Conservation (phyloP, 2,113 vertebrate species). For the Ctenomys sociabilis region DNA sequence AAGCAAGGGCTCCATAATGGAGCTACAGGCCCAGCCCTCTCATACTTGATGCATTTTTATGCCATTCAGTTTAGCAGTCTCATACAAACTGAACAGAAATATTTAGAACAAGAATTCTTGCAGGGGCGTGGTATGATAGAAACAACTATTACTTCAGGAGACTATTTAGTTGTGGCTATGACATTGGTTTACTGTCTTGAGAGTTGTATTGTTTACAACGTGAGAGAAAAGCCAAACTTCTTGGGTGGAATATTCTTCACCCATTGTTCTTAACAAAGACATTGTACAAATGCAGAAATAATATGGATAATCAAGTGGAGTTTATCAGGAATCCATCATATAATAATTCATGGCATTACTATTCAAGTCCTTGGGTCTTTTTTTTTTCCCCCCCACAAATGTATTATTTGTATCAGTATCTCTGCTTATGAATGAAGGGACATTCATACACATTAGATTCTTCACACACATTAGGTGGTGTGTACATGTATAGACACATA, state of each 20-base stretch:
- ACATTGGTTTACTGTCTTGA: slow-evolving; percentile 32
- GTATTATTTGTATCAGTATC: neutral
- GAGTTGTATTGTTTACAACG: no score
- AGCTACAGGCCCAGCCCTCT: neutral
- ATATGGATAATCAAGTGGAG: neutral
- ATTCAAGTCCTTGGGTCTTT: neutral
- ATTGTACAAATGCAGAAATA: neutral
- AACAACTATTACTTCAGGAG: neutral
- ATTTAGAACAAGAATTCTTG: neutral
- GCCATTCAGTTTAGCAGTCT: neutral
- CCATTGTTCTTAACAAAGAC: neutral
- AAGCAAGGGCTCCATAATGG: neutral
- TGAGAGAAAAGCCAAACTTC: neutral
- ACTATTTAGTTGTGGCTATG: neutral
- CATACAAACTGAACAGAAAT: neutral
- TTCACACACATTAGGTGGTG: no score
- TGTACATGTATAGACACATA: neutral
- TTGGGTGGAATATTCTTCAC: neutral
- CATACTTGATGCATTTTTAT: neutral
- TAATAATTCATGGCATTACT: slow-evolving; percentile 16
- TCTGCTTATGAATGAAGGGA: neutral
- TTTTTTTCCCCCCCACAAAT: slow-evolving; percentile 7
- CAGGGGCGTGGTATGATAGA: neutral
- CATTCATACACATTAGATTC: neutral
- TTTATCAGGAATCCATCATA: neutral